Evolutionary conservation across 2,888 invertebrate genomes (phyloP).

Genomic region (Thumatha senex): DNA sequence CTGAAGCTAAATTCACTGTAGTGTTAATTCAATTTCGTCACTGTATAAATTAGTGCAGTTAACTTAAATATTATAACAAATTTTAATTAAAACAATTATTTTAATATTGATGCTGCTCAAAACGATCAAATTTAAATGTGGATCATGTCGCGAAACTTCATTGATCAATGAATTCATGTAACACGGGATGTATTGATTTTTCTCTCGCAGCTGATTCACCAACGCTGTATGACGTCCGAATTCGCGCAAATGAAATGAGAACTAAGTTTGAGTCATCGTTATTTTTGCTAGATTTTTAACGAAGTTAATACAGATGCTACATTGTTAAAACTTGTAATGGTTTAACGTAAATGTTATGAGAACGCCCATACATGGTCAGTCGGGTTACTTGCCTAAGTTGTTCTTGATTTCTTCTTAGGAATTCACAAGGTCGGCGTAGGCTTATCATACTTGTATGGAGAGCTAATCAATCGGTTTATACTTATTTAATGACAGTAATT

Average conservation of each 20-base stretch:
- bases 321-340: conserved; percentile 23
- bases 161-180: conserved; percentile 31
- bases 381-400: conserved; percentile 5
- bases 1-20: conserved; percentile 61
- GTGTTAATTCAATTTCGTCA: conserved; percentile 61
- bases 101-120: conserved; percentile 7
- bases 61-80: conserved; percentile 40
- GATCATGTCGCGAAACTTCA: conserved; percentile 12
- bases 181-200: conserved; percentile 69
- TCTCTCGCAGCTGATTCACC: conserved; percentile 72
- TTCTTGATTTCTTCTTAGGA: conserved; percentile 33
- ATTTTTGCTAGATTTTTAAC: conserved; percentile 51
- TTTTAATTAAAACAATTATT: conserved; percentile 34
- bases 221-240: conserved; percentile 36
- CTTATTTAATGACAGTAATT: conserved; percentile 9
- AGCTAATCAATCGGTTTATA: conserved; percentile 32
- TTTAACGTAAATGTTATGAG: conserved; percentile 3
- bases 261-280: conserved; percentile 64
- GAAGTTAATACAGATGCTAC: conserved; percentile 28
- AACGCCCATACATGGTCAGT: conserved; percentile 15
- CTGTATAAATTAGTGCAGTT: conserved; percentile 38
- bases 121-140: conserved; percentile 10
- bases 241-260: conserved; percentile 63
- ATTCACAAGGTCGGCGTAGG: conserved; percentile 39
- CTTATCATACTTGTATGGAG: conserved; percentile 28